Evolutionary conservation across 2,888 invertebrate species (phyloP).

Genomic region (Cryptops parisi): DNA sequence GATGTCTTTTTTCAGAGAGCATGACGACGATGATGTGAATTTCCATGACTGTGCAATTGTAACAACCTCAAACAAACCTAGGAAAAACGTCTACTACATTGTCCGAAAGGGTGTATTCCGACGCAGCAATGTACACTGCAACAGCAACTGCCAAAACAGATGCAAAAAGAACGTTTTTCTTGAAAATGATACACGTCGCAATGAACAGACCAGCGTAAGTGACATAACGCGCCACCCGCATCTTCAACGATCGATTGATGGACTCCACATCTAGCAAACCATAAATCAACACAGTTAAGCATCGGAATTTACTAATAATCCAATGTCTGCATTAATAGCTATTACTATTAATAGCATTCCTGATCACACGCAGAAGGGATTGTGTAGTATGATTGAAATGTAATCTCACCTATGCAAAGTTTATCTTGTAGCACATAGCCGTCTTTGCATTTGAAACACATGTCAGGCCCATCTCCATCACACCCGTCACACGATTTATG

Average conservation of each 20-base stretch:
- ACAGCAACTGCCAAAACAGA: constrained; percentile 64
- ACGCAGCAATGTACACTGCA: constrained; percentile 63
- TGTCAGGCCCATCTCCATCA: constrained; percentile 77
- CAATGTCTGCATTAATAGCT: too few relatives aligned
- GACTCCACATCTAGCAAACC: constrained; percentile 22
- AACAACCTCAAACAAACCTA: too few relatives aligned
- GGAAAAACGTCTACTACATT: too few relatives aligned
- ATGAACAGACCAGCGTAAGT: constrained; percentile 72
- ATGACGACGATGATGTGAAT: too few relatives aligned
- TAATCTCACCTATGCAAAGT: constrained; percentile 51
- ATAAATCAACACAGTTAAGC: too few relatives aligned
- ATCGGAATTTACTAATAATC: too few relatives aligned
- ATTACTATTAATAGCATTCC: too few relatives aligned
- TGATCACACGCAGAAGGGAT: too few relatives aligned
- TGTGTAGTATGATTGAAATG: neutral
- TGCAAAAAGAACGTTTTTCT: constrained; percentile 59
- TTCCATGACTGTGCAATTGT: too few relatives aligned
- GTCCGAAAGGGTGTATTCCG: constrained; percentile 46
- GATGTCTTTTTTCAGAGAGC: too few relatives aligned
- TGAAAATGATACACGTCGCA: constrained; percentile 71
- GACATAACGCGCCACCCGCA: constrained; percentile 53
- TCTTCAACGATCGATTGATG: constrained; percentile 25
- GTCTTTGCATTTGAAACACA: constrained; percentile 65
- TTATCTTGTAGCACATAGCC: constrained; percentile 53
- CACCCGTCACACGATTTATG: constrained; percentile 72